Evolutionary conservation across 2,888 invertebrate genomes (phyloP).

Genomic region (Watsonalla binaria): DNA sequence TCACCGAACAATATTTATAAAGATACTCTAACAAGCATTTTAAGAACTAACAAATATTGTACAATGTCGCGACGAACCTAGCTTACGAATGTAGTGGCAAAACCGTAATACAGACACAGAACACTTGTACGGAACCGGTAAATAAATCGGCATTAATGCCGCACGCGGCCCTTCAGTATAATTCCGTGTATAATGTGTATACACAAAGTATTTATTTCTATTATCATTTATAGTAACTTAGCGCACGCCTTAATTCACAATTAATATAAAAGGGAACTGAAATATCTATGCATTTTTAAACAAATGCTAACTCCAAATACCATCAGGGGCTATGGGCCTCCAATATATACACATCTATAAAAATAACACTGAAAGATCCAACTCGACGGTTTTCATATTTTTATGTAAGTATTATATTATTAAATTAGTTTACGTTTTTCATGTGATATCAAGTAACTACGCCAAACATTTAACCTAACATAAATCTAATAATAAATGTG

Average conservation of each 20-base stretch:
- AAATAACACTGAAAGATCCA: conserved; percentile 63
- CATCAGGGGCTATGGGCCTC: conserved; percentile 42
- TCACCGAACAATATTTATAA: too few relatives aligned
- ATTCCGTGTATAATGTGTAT: conserved; percentile 12
- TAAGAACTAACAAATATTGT: too few relatives aligned
- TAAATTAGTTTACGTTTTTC: not conserved
- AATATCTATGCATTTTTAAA: conserved; percentile 66
- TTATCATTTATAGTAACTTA: conserved; percentile 29
- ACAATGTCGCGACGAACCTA: too few relatives aligned
- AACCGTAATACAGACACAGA: too few relatives aligned
- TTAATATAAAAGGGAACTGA: conserved; percentile 35
- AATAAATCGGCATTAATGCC: not conserved
- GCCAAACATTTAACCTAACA: not conserved
- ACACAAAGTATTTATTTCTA: conserved; percentile 7
- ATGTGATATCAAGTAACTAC: not conserved
- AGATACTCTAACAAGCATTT: too few relatives aligned
- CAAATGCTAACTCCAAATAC: conserved; percentile 60
- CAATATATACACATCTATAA: conserved; percentile 53
- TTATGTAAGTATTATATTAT: conserved; percentile 1
- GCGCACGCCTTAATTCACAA: conserved; percentile 29
- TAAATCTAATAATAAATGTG: not conserved
- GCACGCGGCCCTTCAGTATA: not conserved
- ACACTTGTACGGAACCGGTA: too few relatives aligned
- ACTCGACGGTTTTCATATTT: conserved; percentile 41
- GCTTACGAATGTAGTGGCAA: too few relatives aligned